Evolutionary conservation across 2,888 invertebrate genomes (phyloP).

Genomic region (Galerucella nymphaeae): DNA sequence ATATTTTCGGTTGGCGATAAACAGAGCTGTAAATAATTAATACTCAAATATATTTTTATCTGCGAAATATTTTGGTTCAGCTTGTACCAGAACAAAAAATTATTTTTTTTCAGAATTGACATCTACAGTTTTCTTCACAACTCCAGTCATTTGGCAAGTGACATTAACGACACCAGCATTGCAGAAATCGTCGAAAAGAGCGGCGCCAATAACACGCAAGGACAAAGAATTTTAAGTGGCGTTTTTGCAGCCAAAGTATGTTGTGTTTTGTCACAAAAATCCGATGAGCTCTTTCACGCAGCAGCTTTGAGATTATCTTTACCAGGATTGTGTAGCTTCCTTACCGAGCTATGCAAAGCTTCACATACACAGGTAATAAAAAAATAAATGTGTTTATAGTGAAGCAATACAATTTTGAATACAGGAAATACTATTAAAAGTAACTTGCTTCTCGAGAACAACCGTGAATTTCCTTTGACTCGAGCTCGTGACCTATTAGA

Average conservation of each 20-base stretch:
- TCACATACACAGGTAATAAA: conserved; percentile 79
- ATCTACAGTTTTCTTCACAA: conserved; percentile 85
- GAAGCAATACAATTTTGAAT: too few relatives aligned
- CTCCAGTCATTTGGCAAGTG: conserved; percentile 59
- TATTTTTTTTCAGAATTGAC: conserved; percentile 74
- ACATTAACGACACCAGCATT: conserved; percentile 76
- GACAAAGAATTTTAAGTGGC: conserved; percentile 73
- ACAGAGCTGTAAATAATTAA: too few relatives aligned
- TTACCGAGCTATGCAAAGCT: conserved; percentile 85
- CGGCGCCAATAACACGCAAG: conserved; percentile 63
- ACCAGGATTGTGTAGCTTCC: conserved; percentile 83
- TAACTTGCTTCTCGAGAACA: too few relatives aligned
- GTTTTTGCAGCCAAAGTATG: conserved; percentile 89
- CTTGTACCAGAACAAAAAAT: too few relatives aligned
- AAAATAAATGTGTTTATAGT: conserved; percentile 6
- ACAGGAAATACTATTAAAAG: too few relatives aligned
- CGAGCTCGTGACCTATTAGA: too few relatives aligned
- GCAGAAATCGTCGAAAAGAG: conserved; percentile 77
- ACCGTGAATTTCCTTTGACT: too few relatives aligned
- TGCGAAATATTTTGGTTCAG: too few relatives aligned
- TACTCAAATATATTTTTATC: neutral
- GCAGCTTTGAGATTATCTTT: conserved; percentile 89
- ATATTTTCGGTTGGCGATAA: conserved; percentile 1
- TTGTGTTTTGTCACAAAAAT: conserved; percentile 89
- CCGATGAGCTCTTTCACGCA: conserved; percentile 90